Evolutionary conservation across 2,888 invertebrate genomes (phyloP), one percentile per base, ranked within the genome.

Genomic region (Trichacis sp.): DNA sequence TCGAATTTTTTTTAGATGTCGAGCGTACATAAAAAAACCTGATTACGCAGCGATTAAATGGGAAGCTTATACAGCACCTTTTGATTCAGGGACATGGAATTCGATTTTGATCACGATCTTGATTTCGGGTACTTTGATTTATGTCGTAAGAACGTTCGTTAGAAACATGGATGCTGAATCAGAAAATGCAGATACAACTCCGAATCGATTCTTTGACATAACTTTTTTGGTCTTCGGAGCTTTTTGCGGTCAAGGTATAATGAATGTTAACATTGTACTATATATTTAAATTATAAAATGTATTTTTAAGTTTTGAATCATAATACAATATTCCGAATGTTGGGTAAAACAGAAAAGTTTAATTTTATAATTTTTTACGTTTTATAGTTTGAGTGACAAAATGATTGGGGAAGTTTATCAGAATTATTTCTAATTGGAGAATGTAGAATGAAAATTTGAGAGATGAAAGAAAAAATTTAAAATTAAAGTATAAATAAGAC

Each of bases 191-290:
- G 57, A 55, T 0, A 17, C 59, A 0, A 19, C 59, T 1, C 12
- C 62, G 0, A 43, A 61, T 0, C 71, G 50, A 33, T 71, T 81
- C 24, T 17, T 53, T 1, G 81, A 80, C 19, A 74, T 73, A 1
- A 18, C 74, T 1, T 78, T 84, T 20, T 56, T 64, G 5, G 74
- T 79, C 3, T 77, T 77, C 47, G 83, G 83, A 2, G 80, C 76
- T n/a, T 72, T 83, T 17, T 83, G 83, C 48, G 68, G 66, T 19
- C 84, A 84, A 73, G 83, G 83, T 80, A 49, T n/a, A n/a, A n/a
- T n/a, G n/a, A n/a, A n/a, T n/a, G n/a, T n/a, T n/a, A n/a, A n/a
- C n/a, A n/a, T n/a, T n/a, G n/a, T n/a, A n/a, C n/a, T n/a, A n/a
- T n/a, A n/a, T n/a, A n/a, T n/a, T n/a, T n/a, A n/a, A n/a, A n/a